Percentiles rank a stretch among this genome's conserved stretches.
Evolutionary conservation across 1,140 invertebrate species (phyloP).

Genomic region (Sesamia nonagrioides): DNA sequence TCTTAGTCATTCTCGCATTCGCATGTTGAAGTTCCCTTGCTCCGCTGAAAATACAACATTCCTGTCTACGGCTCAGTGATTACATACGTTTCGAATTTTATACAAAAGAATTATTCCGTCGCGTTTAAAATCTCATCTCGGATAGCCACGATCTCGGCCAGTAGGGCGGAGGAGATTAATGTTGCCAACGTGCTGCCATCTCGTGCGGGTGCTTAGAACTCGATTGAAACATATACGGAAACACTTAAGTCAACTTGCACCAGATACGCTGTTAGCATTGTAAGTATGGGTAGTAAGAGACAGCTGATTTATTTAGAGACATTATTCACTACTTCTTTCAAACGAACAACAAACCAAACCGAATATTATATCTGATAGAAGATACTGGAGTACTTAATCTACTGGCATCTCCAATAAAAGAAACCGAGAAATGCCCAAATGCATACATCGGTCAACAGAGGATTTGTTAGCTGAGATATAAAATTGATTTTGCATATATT

Average conservation of each 20-base stretch:
- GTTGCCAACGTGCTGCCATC: slow-evolving; percentile 22
- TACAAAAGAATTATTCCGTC: slow-evolving; percentile 18
- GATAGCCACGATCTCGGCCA: not conserved
- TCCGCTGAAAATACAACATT: not conserved
- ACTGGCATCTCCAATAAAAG: too few species aligned
- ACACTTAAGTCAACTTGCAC: not conserved
- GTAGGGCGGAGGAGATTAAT: slow-evolving; percentile 17
- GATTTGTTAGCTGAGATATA: too few species aligned
- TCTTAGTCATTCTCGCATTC: not conserved
- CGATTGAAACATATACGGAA: not conserved
- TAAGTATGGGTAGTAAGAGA: not conserved
- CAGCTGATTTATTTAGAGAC: not conserved
- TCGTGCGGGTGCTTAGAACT: slow-evolving; percentile 1
- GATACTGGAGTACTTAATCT: too few species aligned
- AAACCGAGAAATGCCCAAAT: too few species aligned
- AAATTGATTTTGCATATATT: too few species aligned
- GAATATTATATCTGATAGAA: too few species aligned
- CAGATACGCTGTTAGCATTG: not conserved
- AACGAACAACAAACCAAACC: not conserved
- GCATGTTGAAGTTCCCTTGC: not conserved
- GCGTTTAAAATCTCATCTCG: slow-evolving; percentile 9
- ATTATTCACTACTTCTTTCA: not conserved
- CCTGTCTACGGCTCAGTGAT: slow-evolving; percentile 16
- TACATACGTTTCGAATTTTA: slow-evolving; percentile 20
- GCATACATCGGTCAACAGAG: too few species aligned